These are phyloP conservation scores for Germaria angustata DNA, from an alignment of 2,888 invertebrate species.

Conservation along the genomic window DNA sequence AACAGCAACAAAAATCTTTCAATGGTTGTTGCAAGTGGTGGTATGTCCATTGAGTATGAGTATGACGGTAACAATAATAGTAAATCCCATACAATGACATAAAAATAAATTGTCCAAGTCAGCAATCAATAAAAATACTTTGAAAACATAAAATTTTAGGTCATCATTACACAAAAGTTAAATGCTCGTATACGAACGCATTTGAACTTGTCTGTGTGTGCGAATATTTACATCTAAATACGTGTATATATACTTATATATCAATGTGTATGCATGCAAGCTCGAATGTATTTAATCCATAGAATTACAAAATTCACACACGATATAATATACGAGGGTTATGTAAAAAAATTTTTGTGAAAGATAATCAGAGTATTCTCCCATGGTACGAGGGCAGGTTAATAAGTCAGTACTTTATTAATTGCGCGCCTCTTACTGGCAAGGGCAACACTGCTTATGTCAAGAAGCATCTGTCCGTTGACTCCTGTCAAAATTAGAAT, in stretches of 20 bases:
- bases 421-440: too few relatives aligned
- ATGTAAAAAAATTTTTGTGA: neutral
- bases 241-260: too few relatives aligned
- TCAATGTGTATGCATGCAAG: too few relatives aligned
- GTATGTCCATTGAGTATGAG: slow-evolving; percentile 6
- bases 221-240: neutral
- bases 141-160: slow-evolving; percentile 66
- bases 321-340: neutral
- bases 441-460: too few relatives aligned
- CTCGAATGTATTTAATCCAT: too few relatives aligned
- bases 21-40: slow-evolving; percentile 22
- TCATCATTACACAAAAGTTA: slow-evolving; percentile 63
- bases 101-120: slow-evolving; percentile 67
- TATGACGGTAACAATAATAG: slow-evolving; percentile 39
- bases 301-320: slow-evolving; percentile 3
- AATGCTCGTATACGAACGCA: slow-evolving; percentile 13
- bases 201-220: neutral
- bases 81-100: slow-evolving; percentile 66
- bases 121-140: slow-evolving; percentile 68
- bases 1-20: slow-evolving; percentile 13
- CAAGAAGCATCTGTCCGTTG: too few relatives aligned
- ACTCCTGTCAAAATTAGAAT: too few relatives aligned
- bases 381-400: too few relatives aligned
- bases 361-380: too few relatives aligned
- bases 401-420: too few relatives aligned